Evolutionary conservation across 2,113 vertebrate genomes (phyloP).

Genomic region (Falcunculus frontatus): DNA sequence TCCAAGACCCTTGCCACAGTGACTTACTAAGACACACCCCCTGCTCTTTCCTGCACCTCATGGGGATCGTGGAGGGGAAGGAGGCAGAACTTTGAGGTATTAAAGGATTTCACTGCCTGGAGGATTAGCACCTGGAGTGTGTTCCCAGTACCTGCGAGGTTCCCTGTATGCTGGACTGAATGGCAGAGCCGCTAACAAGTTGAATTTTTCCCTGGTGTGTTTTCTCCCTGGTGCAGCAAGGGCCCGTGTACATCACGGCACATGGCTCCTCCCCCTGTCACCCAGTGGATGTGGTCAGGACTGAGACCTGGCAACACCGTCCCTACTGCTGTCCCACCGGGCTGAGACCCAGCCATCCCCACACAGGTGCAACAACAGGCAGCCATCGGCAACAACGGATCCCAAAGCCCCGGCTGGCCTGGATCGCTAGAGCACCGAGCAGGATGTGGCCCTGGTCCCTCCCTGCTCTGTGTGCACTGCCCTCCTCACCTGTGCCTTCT

Average conservation of each 20-base stretch:
- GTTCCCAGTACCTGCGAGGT: background rate
- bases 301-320: rapidly evolving
- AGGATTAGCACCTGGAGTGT: background rate
- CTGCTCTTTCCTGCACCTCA: background rate
- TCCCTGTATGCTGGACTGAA: background rate
- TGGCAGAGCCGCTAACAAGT: rapidly evolving
- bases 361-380: rapidly evolving
- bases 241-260: rapidly evolving
- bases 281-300: rapidly evolving
- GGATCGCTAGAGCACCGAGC: rapidly evolving
- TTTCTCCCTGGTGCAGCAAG: background rate
- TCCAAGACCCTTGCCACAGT: rapidly evolving
- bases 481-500: constrained; percentile 84
- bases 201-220: background rate
- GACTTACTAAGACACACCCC: rapidly evolving
- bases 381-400: rapidly evolving
- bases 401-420: rapidly evolving
- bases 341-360: background rate
- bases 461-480: rapidly evolving
- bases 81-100: rapidly evolving
- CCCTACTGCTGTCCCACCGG: rapidly evolving
- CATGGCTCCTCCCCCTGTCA: rapidly evolving
- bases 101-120: background rate
- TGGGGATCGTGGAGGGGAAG: rapidly evolving
- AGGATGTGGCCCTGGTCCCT: rapidly evolving